phyloP scores from a whole-genome alignment of 1,140 invertebrate species.

The Musca domestica region DNA sequence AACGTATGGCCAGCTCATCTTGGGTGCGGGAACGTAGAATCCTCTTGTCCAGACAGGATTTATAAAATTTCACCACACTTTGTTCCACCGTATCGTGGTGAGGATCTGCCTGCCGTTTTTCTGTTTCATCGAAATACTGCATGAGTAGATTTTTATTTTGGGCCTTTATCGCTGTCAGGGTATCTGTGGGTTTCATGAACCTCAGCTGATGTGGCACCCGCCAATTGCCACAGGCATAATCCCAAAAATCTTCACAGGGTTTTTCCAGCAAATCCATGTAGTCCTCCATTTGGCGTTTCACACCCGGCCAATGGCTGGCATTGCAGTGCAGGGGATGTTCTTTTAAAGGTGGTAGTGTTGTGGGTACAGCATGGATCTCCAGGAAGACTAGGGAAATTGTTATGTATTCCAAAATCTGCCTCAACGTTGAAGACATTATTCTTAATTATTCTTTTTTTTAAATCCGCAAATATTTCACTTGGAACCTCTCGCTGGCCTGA shows the following conservation, averaged over 20 bases:
- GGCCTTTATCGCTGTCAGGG: constrained; percentile 34
- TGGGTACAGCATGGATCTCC: no score
- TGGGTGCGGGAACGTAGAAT: not conserved
- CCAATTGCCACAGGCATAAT: constrained; percentile 48
- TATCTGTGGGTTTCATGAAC: constrained; percentile 36
- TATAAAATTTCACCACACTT: constrained; percentile 31
- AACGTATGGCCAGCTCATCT: constrained; percentile 26
- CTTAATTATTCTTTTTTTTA: no score
- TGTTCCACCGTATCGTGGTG: no score
- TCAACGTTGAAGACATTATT: no score
- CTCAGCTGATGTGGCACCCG: constrained; percentile 28
- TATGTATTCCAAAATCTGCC: no score
- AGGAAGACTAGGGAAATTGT: no score
- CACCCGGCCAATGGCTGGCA: not conserved
- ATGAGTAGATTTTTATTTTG: constrained; percentile 37
- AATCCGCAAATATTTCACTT: no score
- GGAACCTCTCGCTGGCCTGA: no score
- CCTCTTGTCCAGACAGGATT: constrained; percentile 32
- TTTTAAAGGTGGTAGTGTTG: no score
- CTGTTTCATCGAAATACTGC: constrained; percentile 26
- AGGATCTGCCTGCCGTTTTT: not conserved
- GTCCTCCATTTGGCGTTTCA: not conserved
- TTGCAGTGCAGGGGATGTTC: not conserved
- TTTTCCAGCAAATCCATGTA: constrained; percentile 29
- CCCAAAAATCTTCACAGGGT: constrained; percentile 40